Percentiles rank a stretch among this genome's conserved stretches.
These are phyloP conservation scores for Menidia menidia DNA, from an alignment of 2,797 vertebrate genomes.

Conservation along the genomic window DNA sequence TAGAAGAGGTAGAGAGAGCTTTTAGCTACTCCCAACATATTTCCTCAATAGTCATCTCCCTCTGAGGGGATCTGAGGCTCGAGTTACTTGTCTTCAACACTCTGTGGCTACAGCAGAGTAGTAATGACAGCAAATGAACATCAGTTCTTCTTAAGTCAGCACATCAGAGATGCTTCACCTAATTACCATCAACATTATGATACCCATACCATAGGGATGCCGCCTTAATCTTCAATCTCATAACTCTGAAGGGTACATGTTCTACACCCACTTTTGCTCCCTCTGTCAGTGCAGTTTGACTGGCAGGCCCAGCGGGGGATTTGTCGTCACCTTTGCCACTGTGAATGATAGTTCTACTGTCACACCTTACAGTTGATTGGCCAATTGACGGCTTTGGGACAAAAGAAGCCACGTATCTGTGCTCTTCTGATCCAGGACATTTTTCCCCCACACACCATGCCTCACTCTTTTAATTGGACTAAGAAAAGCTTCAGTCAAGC, in stretches of 20 bases:
- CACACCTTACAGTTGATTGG: constrained; percentile 14
- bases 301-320: constrained; percentile 11
- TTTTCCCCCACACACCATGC: constrained; percentile 18
- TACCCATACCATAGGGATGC: constrained; percentile 19
- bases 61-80: constrained; percentile 26
- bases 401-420: constrained; percentile 2
- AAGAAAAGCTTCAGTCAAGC: not conserved
- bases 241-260: constrained; percentile 8
- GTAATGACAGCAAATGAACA: constrained; percentile 58
- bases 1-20: constrained; percentile 29
- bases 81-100: not conserved
- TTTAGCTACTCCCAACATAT: constrained; percentile 35
- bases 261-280: constrained; percentile 13
- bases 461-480: not conserved
- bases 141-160: constrained; percentile 37
- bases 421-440: constrained; percentile 62
- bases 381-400: too few species aligned
- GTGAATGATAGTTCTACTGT: constrained; percentile 10
- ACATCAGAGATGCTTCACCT: constrained; percentile 28
- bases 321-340: constrained; percentile 13
- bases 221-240: constrained; percentile 25
- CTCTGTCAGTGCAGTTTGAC: constrained; percentile 1
- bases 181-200: constrained; percentile 45
- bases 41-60: constrained; percentile 37
- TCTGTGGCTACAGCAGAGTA: constrained; percentile 30